Percentiles rank a stretch among this genome's conserved stretches.
These are phyloP conservation scores for Drosophila pectinifera DNA, from an alignment of 1,140 invertebrate species.

Conservation along the genomic window DNA sequence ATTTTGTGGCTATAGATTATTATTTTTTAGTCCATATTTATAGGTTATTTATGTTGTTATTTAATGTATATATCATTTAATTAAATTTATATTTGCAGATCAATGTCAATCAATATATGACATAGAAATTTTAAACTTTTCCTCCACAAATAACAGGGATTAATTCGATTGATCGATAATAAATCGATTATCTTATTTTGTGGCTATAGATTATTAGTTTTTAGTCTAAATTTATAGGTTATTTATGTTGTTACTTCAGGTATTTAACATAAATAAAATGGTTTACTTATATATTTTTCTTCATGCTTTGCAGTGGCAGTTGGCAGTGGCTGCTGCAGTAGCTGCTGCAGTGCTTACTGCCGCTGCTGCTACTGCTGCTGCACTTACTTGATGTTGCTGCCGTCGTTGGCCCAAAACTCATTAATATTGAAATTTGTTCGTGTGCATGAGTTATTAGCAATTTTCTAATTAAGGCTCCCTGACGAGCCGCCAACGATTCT, in stretches of 20 bases:
- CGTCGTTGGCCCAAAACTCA: constrained; percentile 70
- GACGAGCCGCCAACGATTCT: constrained; percentile 55
- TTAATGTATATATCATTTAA: neutral
- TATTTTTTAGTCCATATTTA: neutral
- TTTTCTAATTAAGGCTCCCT: constrained; percentile 80
- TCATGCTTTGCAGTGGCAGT: neutral
- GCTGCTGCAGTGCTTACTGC: constrained; percentile 11
- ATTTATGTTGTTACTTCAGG: too few relatives aligned
- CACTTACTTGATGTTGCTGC: constrained; percentile 26
- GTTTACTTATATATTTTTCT: neutral
- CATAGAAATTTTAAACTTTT: too few relatives aligned
- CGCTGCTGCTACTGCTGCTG: constrained; percentile 17
- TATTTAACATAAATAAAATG: neutral
- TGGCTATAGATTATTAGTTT: neutral
- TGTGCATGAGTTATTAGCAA: constrained; percentile 84
- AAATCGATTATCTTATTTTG: too few relatives aligned
- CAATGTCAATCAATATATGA: too few relatives aligned
- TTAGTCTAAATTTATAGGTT: neutral
- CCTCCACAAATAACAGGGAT: too few relatives aligned
- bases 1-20: neutral
- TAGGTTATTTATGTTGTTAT: neutral
- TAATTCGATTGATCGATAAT: too few relatives aligned
- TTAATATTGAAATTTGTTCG: constrained; percentile 84
- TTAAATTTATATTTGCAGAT: too few relatives aligned
- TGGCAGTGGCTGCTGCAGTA: neutral